These are phyloP conservation scores for Spondyliosoma cantharus DNA, from an alignment of 2,797 vertebrate genomes.

Conservation along the genomic window DNA sequence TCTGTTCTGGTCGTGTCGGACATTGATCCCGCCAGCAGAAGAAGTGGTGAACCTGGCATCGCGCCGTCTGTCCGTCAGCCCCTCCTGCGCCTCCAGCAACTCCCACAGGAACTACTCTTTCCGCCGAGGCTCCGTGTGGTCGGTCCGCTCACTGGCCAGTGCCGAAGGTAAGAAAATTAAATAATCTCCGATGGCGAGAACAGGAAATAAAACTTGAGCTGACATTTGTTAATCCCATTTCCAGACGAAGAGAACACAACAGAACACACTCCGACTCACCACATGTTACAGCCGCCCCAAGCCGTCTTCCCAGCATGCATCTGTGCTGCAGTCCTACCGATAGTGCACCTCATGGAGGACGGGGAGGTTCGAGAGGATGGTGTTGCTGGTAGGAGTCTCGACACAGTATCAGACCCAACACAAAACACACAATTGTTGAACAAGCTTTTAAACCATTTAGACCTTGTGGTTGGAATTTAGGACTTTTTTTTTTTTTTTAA, in stretches of 20 bases:
- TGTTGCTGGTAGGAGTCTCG: slow-evolving; percentile 88
- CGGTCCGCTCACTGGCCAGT: slow-evolving; percentile 93
- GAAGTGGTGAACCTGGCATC: slow-evolving; percentile 98
- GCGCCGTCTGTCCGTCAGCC: slow-evolving; percentile 96
- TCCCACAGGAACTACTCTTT: slow-evolving; percentile 99
- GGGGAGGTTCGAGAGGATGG: slow-evolving; percentile 97
- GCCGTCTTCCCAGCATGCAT: slow-evolving; percentile 99
- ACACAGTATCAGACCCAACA: background rate
- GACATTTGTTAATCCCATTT: background rate
- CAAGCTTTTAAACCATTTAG: too few relatives aligned
- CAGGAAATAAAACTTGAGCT: background rate
- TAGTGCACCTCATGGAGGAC: slow-evolving; percentile 98
- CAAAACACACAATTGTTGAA: background rate
- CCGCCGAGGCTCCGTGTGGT: slow-evolving; percentile 96
- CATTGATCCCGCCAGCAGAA: slow-evolving; percentile 91
- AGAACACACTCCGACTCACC: slow-evolving; percentile 96
- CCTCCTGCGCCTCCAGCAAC: slow-evolving; percentile 97
- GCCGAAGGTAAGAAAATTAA: slow-evolving; percentile 88
- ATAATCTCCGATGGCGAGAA: background rate
- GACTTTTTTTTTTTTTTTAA: too few relatives aligned
- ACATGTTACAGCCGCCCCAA: slow-evolving; percentile 95
- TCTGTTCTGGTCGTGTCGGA: slow-evolving; percentile 27
- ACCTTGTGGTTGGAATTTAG: too few relatives aligned
- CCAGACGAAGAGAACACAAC: slow-evolving; percentile 96
- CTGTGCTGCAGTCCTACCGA: slow-evolving; percentile 96